Evolutionary conservation across 2,113 vertebrate species (phyloP).

Genomic region (Cinclus mexicanus): DNA sequence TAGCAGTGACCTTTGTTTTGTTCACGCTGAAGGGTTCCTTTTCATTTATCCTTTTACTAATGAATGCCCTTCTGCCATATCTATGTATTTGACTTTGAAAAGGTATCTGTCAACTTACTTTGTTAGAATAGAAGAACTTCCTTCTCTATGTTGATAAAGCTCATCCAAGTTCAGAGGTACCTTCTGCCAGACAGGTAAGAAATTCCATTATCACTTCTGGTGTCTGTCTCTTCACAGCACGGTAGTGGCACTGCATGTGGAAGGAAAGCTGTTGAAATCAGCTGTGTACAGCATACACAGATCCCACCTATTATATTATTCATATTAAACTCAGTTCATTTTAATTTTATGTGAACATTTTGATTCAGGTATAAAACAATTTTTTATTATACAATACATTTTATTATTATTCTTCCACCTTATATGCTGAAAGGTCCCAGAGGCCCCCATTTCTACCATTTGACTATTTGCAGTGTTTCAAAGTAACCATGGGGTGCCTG

Average conservation of each 20-base stretch:
- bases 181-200: background rate
- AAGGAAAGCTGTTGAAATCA: background rate
- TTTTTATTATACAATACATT: background rate
- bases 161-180: background rate
- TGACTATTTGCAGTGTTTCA: slow-evolving; percentile 16
- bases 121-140: background rate
- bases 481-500: slow-evolving; percentile 15
- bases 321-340: background rate
- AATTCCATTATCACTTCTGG: rapidly evolving
- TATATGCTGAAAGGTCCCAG: background rate
- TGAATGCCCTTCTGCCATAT: background rate
- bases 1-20: background rate
- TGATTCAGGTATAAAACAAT: background rate
- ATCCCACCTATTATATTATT: background rate
- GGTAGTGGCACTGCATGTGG: rapidly evolving
- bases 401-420: background rate
- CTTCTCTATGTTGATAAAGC: background rate
- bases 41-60: background rate
- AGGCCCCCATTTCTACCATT: background rate
- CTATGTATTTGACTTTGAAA: background rate
- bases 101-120: background rate
- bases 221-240: background rate
- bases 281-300: background rate
- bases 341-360: background rate
- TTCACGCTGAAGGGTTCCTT: background rate